phyloP scores from a whole-genome alignment of 2,888 invertebrate species.

The Drosophila melanosoma region DNA sequence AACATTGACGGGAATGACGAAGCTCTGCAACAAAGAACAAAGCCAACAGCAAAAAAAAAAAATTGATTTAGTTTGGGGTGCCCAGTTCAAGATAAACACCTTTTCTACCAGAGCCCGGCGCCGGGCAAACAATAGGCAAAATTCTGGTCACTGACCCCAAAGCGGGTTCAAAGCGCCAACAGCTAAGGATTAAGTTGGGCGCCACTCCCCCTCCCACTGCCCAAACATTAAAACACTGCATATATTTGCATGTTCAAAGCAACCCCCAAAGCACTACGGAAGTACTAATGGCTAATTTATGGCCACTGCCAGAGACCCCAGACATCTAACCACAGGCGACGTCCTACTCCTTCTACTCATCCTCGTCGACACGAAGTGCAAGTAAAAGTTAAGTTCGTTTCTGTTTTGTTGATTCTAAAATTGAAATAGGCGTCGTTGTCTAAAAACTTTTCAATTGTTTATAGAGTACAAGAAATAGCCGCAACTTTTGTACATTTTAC shows the following conservation, averaged over 20 bases:
- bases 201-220: constrained; percentile 3
- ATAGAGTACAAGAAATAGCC: constrained; percentile 67
- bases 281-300: constrained; percentile 82
- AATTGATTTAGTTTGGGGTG: constrained; percentile 39
- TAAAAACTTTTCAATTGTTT: constrained; percentile 78
- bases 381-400: constrained; percentile 50
- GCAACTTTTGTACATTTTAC: constrained; percentile 26
- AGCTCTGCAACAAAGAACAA: constrained; percentile 75
- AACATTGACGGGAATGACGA: constrained; percentile 84
- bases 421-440: constrained; percentile 78
- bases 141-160: constrained; percentile 75
- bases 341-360: constrained; percentile 1
- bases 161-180: constrained; percentile 73
- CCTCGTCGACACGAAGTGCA: constrained; percentile 24
- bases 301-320: constrained; percentile 64
- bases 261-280: constrained; percentile 67
- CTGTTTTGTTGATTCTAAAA: constrained; percentile 71
- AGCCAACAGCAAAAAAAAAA: constrained; percentile 16
- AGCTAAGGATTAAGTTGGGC: constrained; percentile 12
- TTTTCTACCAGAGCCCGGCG: constrained; percentile 2
- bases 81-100: constrained; percentile 62
- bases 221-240: constrained; percentile 51
- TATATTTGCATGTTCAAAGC: constrained; percentile 72
- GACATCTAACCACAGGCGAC: constrained; percentile 59
- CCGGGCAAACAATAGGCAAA: constrained; percentile 27